Evolutionary conservation across 2,888 invertebrate species (phyloP), one percentile per base, ranked within the genome.

Genomic region (Auanema freiburgensis): DNA sequence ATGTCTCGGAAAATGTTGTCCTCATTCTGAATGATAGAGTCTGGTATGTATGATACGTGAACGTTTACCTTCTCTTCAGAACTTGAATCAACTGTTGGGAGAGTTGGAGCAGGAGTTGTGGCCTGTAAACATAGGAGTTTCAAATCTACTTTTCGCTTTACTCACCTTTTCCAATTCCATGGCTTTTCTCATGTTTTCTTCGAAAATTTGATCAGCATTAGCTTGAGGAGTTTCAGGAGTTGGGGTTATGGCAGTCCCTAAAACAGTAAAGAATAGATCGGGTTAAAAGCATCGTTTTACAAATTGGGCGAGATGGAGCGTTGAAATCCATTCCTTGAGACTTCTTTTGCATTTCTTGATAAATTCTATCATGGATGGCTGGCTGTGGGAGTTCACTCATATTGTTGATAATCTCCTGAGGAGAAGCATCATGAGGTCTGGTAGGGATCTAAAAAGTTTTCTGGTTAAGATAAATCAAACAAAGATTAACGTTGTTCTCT

Each of bases 191-290:
- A 62, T 41, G 33, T 62, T 62, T 51, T 55, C 61, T 33, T 55
- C 51, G 56, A 62, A 62, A 33, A 52, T 44, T 25, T 62, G 53
- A 33, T 62, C 61, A 50, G 59, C 58, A n/a, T 62, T 52, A 18
- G 57, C 16, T 1, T 54, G 53, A 49, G 58, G 53, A 2, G 62
- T 53, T 41, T 62, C 72, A 11, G 72, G 67, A 33, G 67, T 66
- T 53, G 69, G 67, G 12, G 72, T 69, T 60, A 72, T 66, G 24
- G 72, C 72, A 23, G 72, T 70, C 72, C 60, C 66, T 66, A 42
- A 44, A 61, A 24, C 2, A n/a, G 41, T 14, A 50, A 24, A 40
- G 10, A 40, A 16, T 54, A 11, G 16, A 6, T 42, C n/a, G 2
- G 12, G 24, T 2, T 54, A 12, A 12, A 14, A 59, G n/a, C 0